Evolutionary conservation across 2,113 vertebrate species (phyloP).

Genomic region (Jaculus jaculus): DNA sequence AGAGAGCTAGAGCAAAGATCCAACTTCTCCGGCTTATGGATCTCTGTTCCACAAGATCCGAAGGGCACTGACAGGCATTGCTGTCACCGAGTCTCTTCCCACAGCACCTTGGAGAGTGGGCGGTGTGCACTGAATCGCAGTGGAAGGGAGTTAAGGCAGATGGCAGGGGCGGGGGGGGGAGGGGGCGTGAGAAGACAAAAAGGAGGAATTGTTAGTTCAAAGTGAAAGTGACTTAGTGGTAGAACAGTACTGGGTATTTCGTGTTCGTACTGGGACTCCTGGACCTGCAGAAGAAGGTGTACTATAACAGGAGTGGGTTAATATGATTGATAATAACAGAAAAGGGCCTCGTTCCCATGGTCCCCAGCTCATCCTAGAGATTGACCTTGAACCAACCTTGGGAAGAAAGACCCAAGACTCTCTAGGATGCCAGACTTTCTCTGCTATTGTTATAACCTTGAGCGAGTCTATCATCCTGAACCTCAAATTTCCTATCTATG

Average conservation of each 20-base stretch:
- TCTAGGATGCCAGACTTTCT: neutral
- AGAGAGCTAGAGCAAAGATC: neutral
- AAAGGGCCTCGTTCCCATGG: neutral
- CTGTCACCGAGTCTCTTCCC: neutral
- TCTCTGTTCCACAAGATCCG: neutral
- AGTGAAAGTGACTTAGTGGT: neutral
- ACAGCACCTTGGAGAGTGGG: neutral
- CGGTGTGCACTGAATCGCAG: neutral
- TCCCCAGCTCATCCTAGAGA: too few species aligned
- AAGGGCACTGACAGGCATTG: neutral
- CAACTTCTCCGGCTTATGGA: neutral
- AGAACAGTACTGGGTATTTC: too few species aligned
- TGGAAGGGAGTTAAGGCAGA: constrained; percentile 25
- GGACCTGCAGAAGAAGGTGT: neutral
- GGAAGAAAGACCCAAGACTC: neutral
- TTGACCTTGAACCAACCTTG: neutral
- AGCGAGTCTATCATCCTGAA: neutral
- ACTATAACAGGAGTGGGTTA: too few species aligned
- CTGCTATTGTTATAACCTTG: neutral
- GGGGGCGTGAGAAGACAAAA: neutral
- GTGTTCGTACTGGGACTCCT: too few species aligned
- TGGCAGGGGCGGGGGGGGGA: neutral
- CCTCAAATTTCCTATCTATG: neutral
- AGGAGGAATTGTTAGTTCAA: neutral
- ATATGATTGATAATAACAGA: neutral